These are phyloP conservation scores for Leptopilina clavipes DNA, from an alignment of 1,140 invertebrate species.

Conservation along the genomic window DNA sequence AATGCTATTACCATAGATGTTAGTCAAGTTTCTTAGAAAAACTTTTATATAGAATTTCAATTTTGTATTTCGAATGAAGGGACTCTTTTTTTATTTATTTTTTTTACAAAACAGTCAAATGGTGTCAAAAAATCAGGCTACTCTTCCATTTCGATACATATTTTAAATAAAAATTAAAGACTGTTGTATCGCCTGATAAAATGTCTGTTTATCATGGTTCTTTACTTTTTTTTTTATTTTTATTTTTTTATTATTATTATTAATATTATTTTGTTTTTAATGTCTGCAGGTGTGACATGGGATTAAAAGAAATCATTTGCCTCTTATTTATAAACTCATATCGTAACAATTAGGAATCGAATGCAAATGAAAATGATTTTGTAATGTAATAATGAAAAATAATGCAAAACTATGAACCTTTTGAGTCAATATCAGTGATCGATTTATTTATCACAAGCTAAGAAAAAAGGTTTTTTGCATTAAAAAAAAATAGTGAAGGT, in stretches of 20 bases:
- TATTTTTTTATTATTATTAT: background rate
- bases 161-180: constrained; percentile 2
- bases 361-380: constrained; percentile 38
- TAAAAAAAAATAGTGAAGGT: constrained; percentile 34
- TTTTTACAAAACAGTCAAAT: background rate
- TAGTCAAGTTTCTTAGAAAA: background rate
- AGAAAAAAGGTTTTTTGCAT: constrained; percentile 37
- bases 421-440: constrained; percentile 45
- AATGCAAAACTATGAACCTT: constrained; percentile 43
- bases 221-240: background rate
- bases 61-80: background rate
- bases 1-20: no score
- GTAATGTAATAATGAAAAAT: constrained; percentile 29
- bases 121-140: constrained; percentile 19
- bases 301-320: background rate
- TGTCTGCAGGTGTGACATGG: constrained; percentile 26
- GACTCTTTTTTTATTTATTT: background rate
- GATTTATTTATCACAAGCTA: background rate
- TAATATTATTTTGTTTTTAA: no score
- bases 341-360: constrained; percentile 35
- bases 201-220: background rate
- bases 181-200: constrained; percentile 20
- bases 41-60: background rate
- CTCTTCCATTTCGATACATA: background rate
- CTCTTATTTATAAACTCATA: constrained; percentile 30